Evolutionary conservation across 2,888 invertebrate species (phyloP), one percentile per base, ranked within the genome.

Genomic region (Agrochola lychnidis): DNA sequence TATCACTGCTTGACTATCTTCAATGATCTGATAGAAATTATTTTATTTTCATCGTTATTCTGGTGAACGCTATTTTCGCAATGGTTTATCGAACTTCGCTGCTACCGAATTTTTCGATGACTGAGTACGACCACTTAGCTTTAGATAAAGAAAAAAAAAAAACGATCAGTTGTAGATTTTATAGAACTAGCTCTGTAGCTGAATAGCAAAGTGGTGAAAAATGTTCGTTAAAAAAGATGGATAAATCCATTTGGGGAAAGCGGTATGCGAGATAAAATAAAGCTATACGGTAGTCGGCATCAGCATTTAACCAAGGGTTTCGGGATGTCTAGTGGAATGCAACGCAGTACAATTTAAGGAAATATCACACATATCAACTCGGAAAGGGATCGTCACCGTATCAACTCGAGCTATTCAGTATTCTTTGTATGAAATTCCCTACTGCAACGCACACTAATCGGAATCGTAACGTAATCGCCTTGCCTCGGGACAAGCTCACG

Each of bases 121-220:
- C 64, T 75, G 63, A 75, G 75, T 75, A 45, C 42, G 25, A 75
- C 14, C 75, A 78, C 51, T 75, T 51, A 45, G 25, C 25, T 22
- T 30, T 62, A 77, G 51, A 30, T 40, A 51, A 81, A 72, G 42
- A 51, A 75, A 57, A 69, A 78, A 69, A 78, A 62, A 56, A 42
- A 19, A 12, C 4, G 51, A 59, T 51, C 36, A 78, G 51, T 64
- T 36, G 53, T 30, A 30, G 30, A 30, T 30, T 30, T 30, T 30
- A 30, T 57, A 51, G 42, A 59, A 45, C 51, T 51, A 25, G 63
- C 22, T 45, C 25, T 22, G 30, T 48, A 19, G 30, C 42, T 64
- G 36, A 51, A 81, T 51, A 22, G 22, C 14, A 36, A 57, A 63
- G 56, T 78, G 63, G 64, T 76, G 63, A 51, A 81, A 75, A 51